phyloP scores from a whole-genome alignment of 2,113 vertebrate genomes.

The Pheucticus melanocephalus region DNA sequence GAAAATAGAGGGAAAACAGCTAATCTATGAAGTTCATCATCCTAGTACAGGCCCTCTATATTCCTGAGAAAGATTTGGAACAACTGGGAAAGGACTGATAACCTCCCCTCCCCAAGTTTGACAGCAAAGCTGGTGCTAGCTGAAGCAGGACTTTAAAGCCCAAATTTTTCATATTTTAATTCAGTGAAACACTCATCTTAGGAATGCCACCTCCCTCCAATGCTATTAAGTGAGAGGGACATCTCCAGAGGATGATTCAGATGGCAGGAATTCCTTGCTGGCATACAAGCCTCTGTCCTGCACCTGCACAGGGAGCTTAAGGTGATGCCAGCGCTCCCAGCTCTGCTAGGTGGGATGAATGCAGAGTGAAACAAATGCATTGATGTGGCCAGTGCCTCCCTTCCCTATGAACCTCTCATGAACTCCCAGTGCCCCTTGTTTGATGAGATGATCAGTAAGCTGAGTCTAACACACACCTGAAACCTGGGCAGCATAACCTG shows the following conservation, averaged over 20 bases:
- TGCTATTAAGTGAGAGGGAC: neutral
- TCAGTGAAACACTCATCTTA: neutral
- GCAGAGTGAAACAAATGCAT: neutral
- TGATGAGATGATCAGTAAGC: neutral
- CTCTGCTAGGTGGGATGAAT: neutral
- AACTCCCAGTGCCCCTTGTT: neutral
- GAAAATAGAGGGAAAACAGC: neutral
- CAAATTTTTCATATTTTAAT: neutral
- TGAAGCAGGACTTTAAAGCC: neutral
- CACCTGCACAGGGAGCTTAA: neutral
- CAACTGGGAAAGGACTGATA: neutral
- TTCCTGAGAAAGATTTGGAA: neutral
- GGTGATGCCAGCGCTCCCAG: neutral
- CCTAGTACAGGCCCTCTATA: neutral
- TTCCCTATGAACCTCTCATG: neutral
- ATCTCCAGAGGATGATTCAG: neutral
- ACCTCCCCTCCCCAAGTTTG: neutral
- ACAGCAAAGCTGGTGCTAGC: neutral
- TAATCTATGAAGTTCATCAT: neutral
- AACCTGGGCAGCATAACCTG: neutral
- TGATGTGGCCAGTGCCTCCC: neutral
- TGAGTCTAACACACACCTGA: neutral
- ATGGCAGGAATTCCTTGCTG: neutral
- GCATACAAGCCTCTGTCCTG: neutral
- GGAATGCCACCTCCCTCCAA: neutral